Evolutionary conservation across 2,888 invertebrate genomes (phyloP), one percentile per base, ranked within the genome.

Genomic region (Diploptera punctata): DNA sequence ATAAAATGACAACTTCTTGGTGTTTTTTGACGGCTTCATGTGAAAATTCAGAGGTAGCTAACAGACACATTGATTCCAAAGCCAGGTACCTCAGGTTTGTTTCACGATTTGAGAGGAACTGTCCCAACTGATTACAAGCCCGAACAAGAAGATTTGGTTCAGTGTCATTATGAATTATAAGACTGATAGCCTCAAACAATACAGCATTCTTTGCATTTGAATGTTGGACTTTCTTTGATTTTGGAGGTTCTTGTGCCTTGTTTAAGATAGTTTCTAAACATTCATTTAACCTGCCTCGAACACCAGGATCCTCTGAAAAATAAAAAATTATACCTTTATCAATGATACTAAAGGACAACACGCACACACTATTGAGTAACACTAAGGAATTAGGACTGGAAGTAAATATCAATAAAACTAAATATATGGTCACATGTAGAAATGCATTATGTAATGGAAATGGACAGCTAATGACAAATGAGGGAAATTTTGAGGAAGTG

Each of bases 171-270:
- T 99, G 99, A 81, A 99, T 99, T 77, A 99, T 99, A 77, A 99
- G 89, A 86, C 98, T 98, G 82, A 99, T 99, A 60, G 99, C 99
- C 87, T 99, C 99, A 86, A 99, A 99, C 21, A 99, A 87, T 29
- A 99, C 99, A 68, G 99, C 98, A 86, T 99, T 99, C 85, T 99
- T 99, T 73, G 99, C 99, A 87, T 99, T 99, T 65, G 99, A 98
- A 85, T 99, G 99, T 86, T 99, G 99, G 31, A 99, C 99, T 86
- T 99, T 99, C 86, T 99, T 99, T 65, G 99, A 99, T 85, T 98
- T 98, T 31, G 99, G 99, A 77, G 99, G 98, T 84, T 99, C 99
- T 84, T 99, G 98, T 21, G 99, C 99, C 87, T 98, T 99, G 83
- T 98, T 98, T 79, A 99, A 87, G 81, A 99, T 98, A 21, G 98